phyloP scores from a whole-genome alignment of 1,140 invertebrate species.

The Drosophila orosa region DNA sequence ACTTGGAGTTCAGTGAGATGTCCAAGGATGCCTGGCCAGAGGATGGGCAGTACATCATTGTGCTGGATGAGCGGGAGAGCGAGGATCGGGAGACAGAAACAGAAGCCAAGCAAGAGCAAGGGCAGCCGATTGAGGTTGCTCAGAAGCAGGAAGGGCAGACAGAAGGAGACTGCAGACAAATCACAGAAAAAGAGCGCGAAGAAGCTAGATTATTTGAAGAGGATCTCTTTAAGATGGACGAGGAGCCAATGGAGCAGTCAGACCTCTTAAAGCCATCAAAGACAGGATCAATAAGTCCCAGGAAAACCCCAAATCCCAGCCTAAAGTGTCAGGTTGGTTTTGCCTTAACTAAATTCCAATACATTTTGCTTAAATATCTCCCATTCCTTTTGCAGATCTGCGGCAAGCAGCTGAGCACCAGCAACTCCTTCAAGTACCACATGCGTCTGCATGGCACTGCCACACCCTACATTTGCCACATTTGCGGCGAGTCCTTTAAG shows the following conservation, averaged over 20 bases:
- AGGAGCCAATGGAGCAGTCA: background rate
- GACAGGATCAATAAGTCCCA: background rate
- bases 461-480: slow-evolving; percentile 56
- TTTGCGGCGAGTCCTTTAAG: slow-evolving; percentile 68
- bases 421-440: slow-evolving; percentile 75
- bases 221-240: slow-evolving; percentile 4
- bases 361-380: background rate
- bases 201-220: background rate
- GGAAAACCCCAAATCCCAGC: slow-evolving; percentile 27
- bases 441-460: slow-evolving; percentile 79
- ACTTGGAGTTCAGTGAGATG: slow-evolving; percentile 2
- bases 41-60: slow-evolving; percentile 2
- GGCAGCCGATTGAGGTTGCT: background rate
- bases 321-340: slow-evolving; percentile 47
- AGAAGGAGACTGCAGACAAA: background rate
- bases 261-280: background rate
- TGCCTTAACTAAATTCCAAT: too few species aligned
- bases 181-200: background rate
- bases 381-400: slow-evolving; percentile 52
- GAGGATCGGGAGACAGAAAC: background rate
- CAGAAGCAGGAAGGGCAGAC: background rate
- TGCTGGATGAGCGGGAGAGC: slow-evolving; percentile 34
- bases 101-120: too few species aligned
- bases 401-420: slow-evolving; percentile 66
- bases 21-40: too few species aligned